A percentile compares a stretch with the other conserved stretches of the same genome.
Evolutionary conservation across 2,888 invertebrate genomes (phyloP).

Genomic region (Nymphalis urticae): DNA sequence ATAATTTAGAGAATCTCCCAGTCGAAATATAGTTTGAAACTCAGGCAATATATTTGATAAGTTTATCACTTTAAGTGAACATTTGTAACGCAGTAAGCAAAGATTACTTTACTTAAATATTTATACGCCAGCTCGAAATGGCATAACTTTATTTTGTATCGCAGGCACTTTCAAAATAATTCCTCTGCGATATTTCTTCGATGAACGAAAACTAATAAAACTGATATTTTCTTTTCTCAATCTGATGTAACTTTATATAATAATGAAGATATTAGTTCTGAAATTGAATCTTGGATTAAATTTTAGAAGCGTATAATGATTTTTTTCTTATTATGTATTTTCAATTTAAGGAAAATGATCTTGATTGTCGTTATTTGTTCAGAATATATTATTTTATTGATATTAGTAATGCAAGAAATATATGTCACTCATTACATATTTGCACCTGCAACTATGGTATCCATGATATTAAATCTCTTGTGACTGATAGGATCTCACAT

Average conservation of each 20-base stretch:
- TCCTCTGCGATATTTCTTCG: constrained; percentile 2
- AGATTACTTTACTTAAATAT: constrained; percentile 39
- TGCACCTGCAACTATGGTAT: too few relatives aligned
- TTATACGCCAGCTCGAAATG: constrained; percentile 24
- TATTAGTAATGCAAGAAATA: too few relatives aligned
- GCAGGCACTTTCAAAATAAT: constrained; percentile 21
- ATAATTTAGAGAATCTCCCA: background rate
- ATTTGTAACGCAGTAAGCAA: constrained; percentile 31
- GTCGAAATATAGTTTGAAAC: constrained; percentile 15
- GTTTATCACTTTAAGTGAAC: constrained; percentile 26
- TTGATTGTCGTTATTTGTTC: too few relatives aligned
- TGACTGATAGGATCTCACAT: too few relatives aligned
- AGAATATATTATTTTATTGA: too few relatives aligned
- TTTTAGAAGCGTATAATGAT: too few relatives aligned
- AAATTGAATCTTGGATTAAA: background rate
- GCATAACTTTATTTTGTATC: constrained; percentile 22
- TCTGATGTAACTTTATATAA: background rate
- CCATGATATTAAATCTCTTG: too few relatives aligned
- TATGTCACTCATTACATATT: too few relatives aligned
- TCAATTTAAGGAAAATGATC: too few relatives aligned
- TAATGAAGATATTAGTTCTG: constrained; percentile 3
- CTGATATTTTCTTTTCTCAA: background rate
- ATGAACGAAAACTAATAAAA: constrained; percentile 5
- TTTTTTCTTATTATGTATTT: too few relatives aligned
- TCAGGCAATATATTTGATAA: constrained; percentile 22